phyloP scores from a whole-genome alignment of 2,113 vertebrate genomes.

The Zosterops pallidus region DNA sequence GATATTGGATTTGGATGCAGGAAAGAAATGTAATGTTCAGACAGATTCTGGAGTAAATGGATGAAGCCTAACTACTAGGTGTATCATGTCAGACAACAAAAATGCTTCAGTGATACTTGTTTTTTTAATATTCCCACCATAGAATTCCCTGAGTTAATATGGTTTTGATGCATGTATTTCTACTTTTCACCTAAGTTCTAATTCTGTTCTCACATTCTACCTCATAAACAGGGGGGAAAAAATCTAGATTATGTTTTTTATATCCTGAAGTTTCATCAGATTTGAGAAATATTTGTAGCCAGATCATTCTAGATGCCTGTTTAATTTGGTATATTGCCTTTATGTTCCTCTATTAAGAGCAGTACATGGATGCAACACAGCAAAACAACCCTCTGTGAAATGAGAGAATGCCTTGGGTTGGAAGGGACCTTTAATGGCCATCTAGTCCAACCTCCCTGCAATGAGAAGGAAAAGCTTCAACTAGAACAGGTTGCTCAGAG shows the following conservation, averaged over 20 bases:
- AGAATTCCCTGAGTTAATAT: background rate
- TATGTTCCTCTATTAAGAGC: background rate
- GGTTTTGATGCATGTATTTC: background rate
- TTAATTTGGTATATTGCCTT: background rate
- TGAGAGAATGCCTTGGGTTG: background rate
- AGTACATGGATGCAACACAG: background rate
- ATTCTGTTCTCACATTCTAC: background rate
- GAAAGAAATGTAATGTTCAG: background rate
- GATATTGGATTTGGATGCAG: background rate
- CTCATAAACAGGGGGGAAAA: background rate
- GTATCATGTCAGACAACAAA: background rate
- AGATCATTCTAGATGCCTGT: background rate
- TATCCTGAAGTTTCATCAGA: background rate
- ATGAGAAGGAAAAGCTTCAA: background rate
- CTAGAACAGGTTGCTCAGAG: background rate
- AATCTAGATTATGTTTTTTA: background rate
- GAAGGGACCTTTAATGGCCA: background rate
- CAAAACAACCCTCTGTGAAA: background rate
- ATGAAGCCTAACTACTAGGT: background rate
- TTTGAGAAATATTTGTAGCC: background rate
- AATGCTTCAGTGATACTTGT: background rate
- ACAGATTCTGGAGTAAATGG: background rate
- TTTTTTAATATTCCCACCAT: background rate
- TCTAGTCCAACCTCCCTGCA: background rate
- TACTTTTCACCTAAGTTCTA: background rate